Percentiles rank a stretch among this genome's conserved stretches.
phyloP scores from a whole-genome alignment of 2,888 invertebrate genomes.

The Phortica okadai region DNA sequence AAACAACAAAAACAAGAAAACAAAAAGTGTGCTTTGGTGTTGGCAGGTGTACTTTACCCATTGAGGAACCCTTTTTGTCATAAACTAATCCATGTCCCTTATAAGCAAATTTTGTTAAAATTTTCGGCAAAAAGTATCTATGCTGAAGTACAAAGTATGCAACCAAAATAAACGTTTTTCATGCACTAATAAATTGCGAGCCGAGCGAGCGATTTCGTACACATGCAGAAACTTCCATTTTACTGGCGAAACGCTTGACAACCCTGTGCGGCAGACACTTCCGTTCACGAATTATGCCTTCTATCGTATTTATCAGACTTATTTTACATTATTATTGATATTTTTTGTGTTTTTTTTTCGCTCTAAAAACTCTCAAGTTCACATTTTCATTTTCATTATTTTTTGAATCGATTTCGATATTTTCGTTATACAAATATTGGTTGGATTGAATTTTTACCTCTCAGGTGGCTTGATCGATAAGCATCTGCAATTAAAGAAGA shows the following conservation, averaged over 20 bases:
- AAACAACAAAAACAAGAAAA: background rate
- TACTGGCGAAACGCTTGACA: background rate
- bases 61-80: background rate
- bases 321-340: background rate
- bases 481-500: constrained; percentile 83
- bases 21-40: background rate
- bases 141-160: too few species aligned
- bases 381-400: constrained; percentile 38
- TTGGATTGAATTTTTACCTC: constrained; percentile 79
- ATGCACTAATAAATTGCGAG: constrained; percentile 40
- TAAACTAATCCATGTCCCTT: too few species aligned
- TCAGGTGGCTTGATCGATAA: constrained; percentile 86
- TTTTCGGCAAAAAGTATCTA: too few species aligned
- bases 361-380: constrained; percentile 75
- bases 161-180: constrained; percentile 28
- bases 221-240: constrained; percentile 43
- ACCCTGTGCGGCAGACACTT: constrained; percentile 46
- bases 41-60: constrained; percentile 3
- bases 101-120: too few species aligned
- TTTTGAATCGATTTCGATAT: constrained; percentile 53
- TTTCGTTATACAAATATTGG: constrained; percentile 44
- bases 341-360: constrained; percentile 57
- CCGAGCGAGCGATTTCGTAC: background rate
- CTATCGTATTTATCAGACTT: background rate
- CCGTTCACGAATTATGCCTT: constrained; percentile 43